Base-by-base conservation (phyloP, 1,140 invertebrate species). In the Eupristina koningsbergeri region DNA sequence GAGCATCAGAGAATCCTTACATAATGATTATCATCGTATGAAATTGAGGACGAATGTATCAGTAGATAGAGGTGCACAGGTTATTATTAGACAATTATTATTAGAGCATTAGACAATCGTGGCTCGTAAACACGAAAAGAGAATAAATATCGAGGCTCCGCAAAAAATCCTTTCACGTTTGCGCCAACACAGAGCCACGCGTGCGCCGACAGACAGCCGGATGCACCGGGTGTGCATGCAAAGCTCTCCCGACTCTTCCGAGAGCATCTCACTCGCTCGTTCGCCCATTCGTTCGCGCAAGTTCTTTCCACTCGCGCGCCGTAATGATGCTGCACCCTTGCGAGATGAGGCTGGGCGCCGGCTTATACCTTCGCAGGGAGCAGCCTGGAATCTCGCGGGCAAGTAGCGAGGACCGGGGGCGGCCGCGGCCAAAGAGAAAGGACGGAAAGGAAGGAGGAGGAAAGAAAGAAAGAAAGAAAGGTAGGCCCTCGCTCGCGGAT, bases 241-340 rank as follows among this genome's bases (percentile, higher is more conserved):
- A 45, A 45, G 41, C 41, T 11, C 41, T n/a, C n/a, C n/a, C n/a
- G n/a, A n/a, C n/a, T n/a, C n/a, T n/a, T n/a, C n/a, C n/a, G n/a
- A n/a, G n/a, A n/a, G n/a, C n/a, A n/a, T n/a, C n/a, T n/a, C n/a
- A n/a, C n/a, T n/a, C n/a, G n/a, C n/a, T n/a, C n/a, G n/a, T n/a
- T n/a, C n/a, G n/a, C n/a, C n/a, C 41, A 7, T 36, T 0, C 64
- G 31, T n/a, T 3, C 11, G 31, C 41, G n/a, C 53, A 41, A 79
- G 81, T 64, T 74, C 80, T 61, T 80, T 71, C 75, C 73, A 80
- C 39, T 79, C 77, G 69, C 31, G 79, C 47, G 31, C n/a, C n/a
- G 67, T 15, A 15, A 11, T 29, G 64, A 78, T 73, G 85, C 85
- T 86, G 86, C 87, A 87, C 84, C 77, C 77, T 80, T 63, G 63